Percentiles rank a stretch among this genome's conserved stretches.
Conservation (phyloP, 2,888 invertebrate genomes). For the Limnephilus rhombicus region DNA sequence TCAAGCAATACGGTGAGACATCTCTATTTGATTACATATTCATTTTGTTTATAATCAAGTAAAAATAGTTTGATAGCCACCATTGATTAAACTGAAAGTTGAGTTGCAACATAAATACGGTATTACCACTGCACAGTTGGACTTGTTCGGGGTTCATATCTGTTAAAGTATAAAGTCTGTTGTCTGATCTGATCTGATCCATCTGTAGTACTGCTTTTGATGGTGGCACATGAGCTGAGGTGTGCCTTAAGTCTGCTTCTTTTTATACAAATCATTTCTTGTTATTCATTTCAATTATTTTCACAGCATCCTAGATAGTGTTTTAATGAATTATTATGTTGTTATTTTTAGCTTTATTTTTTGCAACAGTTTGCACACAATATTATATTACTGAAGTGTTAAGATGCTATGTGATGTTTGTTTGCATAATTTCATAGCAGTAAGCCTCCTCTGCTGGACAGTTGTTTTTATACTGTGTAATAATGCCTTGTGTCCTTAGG, state of each 20-base stretch:
- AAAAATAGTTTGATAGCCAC: not conserved
- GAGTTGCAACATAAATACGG: not conserved
- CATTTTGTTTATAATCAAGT: not conserved
- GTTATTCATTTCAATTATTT: not conserved
- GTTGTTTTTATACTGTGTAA: not conserved
- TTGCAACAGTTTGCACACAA: slow-evolving; percentile 2
- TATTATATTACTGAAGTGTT: not conserved
- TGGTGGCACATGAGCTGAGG: not conserved
- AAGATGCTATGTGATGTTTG: not conserved
- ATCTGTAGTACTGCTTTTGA: not conserved
- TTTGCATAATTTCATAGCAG: slow-evolving; percentile 24
- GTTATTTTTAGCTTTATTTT: not conserved
- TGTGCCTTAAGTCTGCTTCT: not conserved
- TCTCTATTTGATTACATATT: not conserved
- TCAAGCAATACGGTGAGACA: not conserved
- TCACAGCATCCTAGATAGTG: not conserved
- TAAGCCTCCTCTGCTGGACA: not conserved
- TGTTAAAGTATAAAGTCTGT: too few species aligned
- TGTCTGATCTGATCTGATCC: not conserved
- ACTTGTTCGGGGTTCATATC: not conserved
- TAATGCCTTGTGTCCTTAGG: slow-evolving; percentile 39
- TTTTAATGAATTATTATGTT: not conserved
- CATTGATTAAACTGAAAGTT: not conserved
- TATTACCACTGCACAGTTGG: not conserved
- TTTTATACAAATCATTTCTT: not conserved